Conservation (phyloP, 2,113 vertebrate genomes). For the Onychorhynchus coronatus region DNA sequence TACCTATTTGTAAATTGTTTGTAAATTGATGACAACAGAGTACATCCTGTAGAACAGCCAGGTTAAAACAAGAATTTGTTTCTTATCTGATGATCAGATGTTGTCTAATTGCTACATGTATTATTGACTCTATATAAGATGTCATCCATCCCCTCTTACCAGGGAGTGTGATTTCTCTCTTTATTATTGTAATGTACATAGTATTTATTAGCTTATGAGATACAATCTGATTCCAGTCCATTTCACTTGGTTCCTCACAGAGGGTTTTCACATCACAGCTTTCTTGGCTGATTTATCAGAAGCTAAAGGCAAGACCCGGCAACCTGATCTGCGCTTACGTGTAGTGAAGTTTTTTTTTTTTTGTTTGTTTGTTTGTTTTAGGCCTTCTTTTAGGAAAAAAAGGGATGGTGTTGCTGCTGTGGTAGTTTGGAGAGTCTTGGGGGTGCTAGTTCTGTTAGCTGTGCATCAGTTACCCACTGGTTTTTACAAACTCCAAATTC, state of each 20-base stretch:
- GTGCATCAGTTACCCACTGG: neutral
- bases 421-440: neutral
- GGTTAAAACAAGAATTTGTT: neutral
- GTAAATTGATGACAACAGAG: neutral
- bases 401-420: fast-evolving
- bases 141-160: neutral
- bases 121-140: neutral
- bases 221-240: neutral
- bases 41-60: neutral
- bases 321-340: neutral
- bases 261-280: neutral
- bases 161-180: neutral
- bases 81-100: neutral
- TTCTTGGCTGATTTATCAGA: neutral
- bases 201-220: neutral
- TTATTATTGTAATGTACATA: neutral
- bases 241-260: neutral
- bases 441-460: neutral
- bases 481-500: neutral
- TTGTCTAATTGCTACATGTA: neutral
- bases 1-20: neutral
- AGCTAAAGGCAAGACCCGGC: neutral
- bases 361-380: too few relatives aligned
- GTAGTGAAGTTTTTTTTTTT: neutral
- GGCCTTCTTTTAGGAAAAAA: neutral